Evolutionary conservation across 2,113 vertebrate species (phyloP), one percentile per base, ranked within the genome.

Genomic region (Lutjanus erythropterus): DNA sequence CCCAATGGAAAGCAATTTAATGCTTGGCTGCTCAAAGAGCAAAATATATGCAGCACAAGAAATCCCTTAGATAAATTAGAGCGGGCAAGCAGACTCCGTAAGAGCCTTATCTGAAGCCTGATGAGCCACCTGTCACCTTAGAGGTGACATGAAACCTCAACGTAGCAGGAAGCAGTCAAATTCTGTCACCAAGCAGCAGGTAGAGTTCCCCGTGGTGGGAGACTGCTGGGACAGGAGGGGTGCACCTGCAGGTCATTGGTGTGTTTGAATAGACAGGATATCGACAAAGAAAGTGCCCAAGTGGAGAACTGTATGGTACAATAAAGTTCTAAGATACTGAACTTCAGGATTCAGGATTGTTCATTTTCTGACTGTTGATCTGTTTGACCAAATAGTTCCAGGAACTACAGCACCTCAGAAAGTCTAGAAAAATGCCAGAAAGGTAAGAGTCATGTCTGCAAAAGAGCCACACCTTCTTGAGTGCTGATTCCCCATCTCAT

Each of bases 1-100:
- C 94, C 95, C 95, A 84, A 80, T 90, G 93, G 95, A 97, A 97
- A 95, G 91, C 92, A 96, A 97, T 97, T 97, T 96, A 97, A 96
- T 89, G 95, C 94, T 95, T 88, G 89, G 78, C 78, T 88, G 92
- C 95, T 86, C 93, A 89, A 44, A 92, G 91, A 95, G 92, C 80
- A 93, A 92, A 94, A 93, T 91, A 91, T 95, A 94, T 93, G 93
- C 95, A 95, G 94, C 90, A 80, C 85, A 91, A 95, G 92, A 94
- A 94, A 92, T 87, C 41, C 86, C 77, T 80, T 83, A 93, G 93
- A 96, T 95, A 96, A 96, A 96, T 96, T 95, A 96, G 85, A 96
- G 94, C 82, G 86, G 91, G 93, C 86, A 88, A 92, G 87, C 84
- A 88, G 84, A 92, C 84, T 78, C 81, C 47, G 62, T 85, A 85